Base-by-base conservation (phyloP, 2,888 invertebrate species). In the Trissolcus japonicus region DNA sequence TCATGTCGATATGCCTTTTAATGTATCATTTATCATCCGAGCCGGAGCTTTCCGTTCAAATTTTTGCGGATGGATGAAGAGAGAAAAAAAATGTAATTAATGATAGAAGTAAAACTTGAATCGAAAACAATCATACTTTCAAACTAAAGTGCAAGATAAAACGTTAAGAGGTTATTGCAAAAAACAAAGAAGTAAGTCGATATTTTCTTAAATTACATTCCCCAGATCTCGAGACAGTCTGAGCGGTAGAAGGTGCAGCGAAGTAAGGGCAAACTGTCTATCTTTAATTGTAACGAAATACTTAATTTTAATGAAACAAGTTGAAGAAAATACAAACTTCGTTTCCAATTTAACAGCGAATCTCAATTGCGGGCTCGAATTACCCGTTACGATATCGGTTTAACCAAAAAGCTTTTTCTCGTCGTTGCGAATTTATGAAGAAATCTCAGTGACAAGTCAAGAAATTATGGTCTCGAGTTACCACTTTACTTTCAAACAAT, bases 221-320 rank as follows among this genome's bases (percentile, higher is more conserved):
- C 25, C 48, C 46, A 66, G 74, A 72, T 55, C 25, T 35, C 41
- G 14, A 46, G 41, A 43, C 43, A 35, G 76, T 61, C 75, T 61
- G 53, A 57, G 9, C 16, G 4, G 40, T 46, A 41, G 17, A 35
- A 59, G 72, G 55, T 56, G 9, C 68, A 68, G 59, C 74, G 67
- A 76, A 61, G 57, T 50, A 59, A 72, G 29, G 29, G 29, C 29
- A 29, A 29, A 29, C 29, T 29, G 7, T 29, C 57, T 72, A 76
- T 69, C 74, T 77, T 81, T 82, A 80, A 82, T 81, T 82, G 79
- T 80, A 82, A 81, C 78, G 69, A 74, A 80, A 81, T 80, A 80
- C 81, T 73, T 66, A 76, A 79, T 76, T 74, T 76, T 80, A 78
- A 80, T 75, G 78, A 78, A 74, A 78, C 76, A 76, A 76, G 78